Conservation (phyloP, 2,888 invertebrate genomes). For the Seira sanloemensis region DNA sequence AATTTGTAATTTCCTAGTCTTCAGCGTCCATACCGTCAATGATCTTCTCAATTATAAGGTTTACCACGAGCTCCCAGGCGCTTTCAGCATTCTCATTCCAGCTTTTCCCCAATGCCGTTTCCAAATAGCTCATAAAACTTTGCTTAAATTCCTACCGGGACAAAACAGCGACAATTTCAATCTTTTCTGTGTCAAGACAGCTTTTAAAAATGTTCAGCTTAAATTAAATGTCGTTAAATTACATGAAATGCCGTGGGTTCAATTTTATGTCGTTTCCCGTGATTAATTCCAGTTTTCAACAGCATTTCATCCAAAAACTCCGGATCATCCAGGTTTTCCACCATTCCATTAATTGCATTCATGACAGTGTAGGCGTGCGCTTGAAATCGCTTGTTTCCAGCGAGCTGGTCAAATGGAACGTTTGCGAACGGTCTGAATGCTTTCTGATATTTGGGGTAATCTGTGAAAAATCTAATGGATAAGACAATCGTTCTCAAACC, state of each 20-base stretch:
- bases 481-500: background rate
- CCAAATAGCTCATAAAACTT: constrained; percentile 44
- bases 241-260: constrained; percentile 68
- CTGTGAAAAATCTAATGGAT: constrained; percentile 77
- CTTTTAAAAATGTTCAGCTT: background rate
- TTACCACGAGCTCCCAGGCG: constrained; percentile 32
- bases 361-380: constrained; percentile 78
- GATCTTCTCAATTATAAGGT: constrained; percentile 39
- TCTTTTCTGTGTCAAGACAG: background rate
- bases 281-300: constrained; percentile 77
- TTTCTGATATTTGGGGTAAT: constrained; percentile 77
- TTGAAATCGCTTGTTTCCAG: constrained; percentile 77
- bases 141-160: constrained; percentile 36
- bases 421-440: constrained; percentile 78
- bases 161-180: background rate
- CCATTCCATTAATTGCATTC: constrained; percentile 77
- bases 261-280: constrained; percentile 73
- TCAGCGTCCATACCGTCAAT: constrained; percentile 25
- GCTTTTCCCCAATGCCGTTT: constrained; percentile 15
- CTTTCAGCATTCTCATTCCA: constrained; percentile 29
- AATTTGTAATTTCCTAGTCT: too few relatives aligned
- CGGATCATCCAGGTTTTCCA: constrained; percentile 78
- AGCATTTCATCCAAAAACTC: constrained; percentile 77
- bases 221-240: background rate
- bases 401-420: constrained; percentile 76